Evolutionary conservation across 2,797 vertebrate genomes (phyloP).

Genomic region (Psittacula echo): DNA sequence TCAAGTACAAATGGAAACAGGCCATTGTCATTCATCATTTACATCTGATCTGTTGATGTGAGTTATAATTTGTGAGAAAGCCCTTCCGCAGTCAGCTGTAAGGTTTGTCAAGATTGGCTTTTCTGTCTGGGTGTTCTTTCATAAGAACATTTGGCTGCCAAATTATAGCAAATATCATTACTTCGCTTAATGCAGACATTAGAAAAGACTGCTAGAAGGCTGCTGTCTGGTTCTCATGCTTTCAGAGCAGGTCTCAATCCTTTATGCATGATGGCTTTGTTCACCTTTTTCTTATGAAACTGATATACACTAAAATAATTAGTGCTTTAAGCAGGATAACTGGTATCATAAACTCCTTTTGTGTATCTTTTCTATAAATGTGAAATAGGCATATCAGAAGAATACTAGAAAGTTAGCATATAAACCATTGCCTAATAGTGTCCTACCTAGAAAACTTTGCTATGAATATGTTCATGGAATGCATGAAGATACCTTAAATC

Average conservation of each 20-base stretch:
- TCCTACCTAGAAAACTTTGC: neutral
- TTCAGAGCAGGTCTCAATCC: neutral
- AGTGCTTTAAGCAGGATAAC: neutral
- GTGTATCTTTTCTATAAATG: neutral
- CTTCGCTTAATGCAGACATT: neutral
- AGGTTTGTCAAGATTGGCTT: slow-evolving; percentile 8
- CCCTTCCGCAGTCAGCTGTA: neutral
- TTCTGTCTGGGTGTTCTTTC: slow-evolving; percentile 51
- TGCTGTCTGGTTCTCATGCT: neutral
- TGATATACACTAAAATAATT: neutral
- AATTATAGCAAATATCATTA: slow-evolving; percentile 28
- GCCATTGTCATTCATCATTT: slow-evolving; percentile 51
- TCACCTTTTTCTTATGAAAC: neutral
- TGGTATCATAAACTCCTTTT: neutral
- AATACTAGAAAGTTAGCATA: neutral
- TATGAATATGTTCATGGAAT: neutral
- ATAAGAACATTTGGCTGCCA: slow-evolving; percentile 14
- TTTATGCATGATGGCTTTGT: neutral
- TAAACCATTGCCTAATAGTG: neutral
- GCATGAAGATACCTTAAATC: neutral
- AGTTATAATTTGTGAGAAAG: slow-evolving; percentile 42
- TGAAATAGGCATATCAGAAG: neutral
- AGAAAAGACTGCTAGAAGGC: neutral
- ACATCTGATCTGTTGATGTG: slow-evolving; percentile 32
- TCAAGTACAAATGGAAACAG: slow-evolving; percentile 35